Evolutionary conservation across 37 sponge, comb jelly and placozoan genomes (phyloP).

Genomic region (Aplysina aerophoba): DNA sequence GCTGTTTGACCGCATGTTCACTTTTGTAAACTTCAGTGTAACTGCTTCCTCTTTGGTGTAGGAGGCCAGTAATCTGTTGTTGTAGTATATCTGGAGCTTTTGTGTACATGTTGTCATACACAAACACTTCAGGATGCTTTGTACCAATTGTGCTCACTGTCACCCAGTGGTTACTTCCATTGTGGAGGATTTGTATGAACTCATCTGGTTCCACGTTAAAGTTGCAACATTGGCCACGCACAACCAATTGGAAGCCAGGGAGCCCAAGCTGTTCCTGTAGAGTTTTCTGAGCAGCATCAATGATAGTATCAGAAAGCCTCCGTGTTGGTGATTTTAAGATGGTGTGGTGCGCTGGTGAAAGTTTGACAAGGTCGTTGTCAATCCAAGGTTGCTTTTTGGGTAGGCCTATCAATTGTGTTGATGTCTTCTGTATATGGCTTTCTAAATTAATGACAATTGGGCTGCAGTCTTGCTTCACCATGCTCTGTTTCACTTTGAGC

Average conservation of each 20-base stretch:
- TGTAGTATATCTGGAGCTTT: neutral
- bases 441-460: too few species aligned
- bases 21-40: too few species aligned
- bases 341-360: too few species aligned
- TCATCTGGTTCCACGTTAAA: slow-evolving; percentile 10
- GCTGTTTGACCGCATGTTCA: too few species aligned
- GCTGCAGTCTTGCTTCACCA: too few species aligned
- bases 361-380: too few species aligned
- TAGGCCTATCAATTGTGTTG: too few species aligned
- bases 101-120: slow-evolving; percentile 26
- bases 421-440: too few species aligned
- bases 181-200: slow-evolving; percentile 26
- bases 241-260: neutral
- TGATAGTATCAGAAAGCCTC: slow-evolving; percentile 14
- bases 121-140: slow-evolving; percentile 24
- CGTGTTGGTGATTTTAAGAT: too few species aligned
- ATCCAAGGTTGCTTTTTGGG: too few species aligned
- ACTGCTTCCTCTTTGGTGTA: slow-evolving; percentile 3
- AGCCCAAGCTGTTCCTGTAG: slow-evolving; percentile 24
- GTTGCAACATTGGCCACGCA: neutral
- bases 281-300: slow-evolving; percentile 28
- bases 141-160: slow-evolving; percentile 30
- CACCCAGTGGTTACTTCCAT: slow-evolving; percentile 33
- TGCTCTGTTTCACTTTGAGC: too few species aligned
- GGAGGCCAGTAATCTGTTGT: slow-evolving; percentile 28